phyloP scores from a whole-genome alignment of 1,140 invertebrate genomes.

The Sesamia nonagrioides region DNA sequence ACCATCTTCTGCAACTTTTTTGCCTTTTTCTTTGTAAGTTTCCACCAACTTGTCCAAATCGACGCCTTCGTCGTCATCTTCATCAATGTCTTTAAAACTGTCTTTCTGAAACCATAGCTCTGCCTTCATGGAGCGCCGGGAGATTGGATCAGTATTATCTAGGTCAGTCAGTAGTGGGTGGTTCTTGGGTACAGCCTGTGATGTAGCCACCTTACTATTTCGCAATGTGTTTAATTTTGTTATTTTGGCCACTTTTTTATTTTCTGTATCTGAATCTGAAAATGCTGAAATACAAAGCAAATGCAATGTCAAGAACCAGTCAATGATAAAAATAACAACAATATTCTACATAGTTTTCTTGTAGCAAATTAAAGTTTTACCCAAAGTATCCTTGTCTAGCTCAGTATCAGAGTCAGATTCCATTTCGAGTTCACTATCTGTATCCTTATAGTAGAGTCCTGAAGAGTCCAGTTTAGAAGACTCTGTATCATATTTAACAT shows the following conservation, averaged over 20 bases:
- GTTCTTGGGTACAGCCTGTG: constrained; percentile 78
- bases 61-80: constrained; percentile 94
- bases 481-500: constrained; percentile 91
- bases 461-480: constrained; percentile 91
- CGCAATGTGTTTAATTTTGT: constrained; percentile 82
- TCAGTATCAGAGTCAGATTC: constrained; percentile 88
- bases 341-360: neutral
- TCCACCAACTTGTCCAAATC: constrained; percentile 94
- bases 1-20: constrained; percentile 86
- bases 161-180: constrained; percentile 96
- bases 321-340: neutral
- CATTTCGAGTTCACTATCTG: constrained; percentile 91
- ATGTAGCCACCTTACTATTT: constrained; percentile 76
- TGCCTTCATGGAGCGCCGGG: constrained; percentile 92
- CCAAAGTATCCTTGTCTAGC: constrained; percentile 89
- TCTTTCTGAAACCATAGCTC: constrained; percentile 97
- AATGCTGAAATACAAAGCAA: constrained; percentile 83
- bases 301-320: neutral
- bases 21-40: constrained; percentile 91
- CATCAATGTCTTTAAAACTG: constrained; percentile 93
- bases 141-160: constrained; percentile 92
- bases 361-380: constrained; percentile 65
- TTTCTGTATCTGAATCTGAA: constrained; percentile 86
- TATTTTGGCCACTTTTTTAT: constrained; percentile 76
- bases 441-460: constrained; percentile 91